phyloP scores from a whole-genome alignment of 2,797 vertebrate species.

The Urophycis tenuis region DNA sequence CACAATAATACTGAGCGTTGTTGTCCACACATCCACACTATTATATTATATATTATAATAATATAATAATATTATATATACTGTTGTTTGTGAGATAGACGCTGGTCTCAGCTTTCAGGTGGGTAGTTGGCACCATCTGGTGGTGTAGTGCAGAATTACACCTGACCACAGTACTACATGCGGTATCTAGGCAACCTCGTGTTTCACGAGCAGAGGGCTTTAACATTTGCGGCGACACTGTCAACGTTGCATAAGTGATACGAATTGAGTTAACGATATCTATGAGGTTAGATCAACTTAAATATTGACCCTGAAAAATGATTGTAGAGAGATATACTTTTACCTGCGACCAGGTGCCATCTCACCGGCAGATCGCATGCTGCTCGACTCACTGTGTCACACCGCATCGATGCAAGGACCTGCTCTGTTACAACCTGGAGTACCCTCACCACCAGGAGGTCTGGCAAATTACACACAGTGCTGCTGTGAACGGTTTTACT shows the following conservation, averaged over 20 bases:
- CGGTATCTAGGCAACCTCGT: neutral
- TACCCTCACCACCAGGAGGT: constrained; percentile 50
- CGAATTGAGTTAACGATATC: neutral
- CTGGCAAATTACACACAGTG: neutral
- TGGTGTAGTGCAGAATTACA: constrained; percentile 17
- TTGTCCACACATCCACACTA: too few species aligned
- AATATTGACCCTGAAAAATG: constrained; percentile 17
- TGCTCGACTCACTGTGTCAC: constrained; percentile 51
- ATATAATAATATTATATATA: too few species aligned
- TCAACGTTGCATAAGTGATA: neutral
- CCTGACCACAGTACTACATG: neutral
- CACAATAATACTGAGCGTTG: too few species aligned
- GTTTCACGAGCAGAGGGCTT: neutral
- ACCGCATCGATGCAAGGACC: constrained; percentile 51
- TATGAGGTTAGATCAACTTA: neutral
- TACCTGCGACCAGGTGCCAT: constrained; percentile 39
- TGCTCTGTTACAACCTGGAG: constrained; percentile 50
- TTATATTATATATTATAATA: too few species aligned
- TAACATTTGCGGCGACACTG: too few species aligned
- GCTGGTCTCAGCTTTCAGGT: neutral
- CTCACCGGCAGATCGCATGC: constrained; percentile 63
- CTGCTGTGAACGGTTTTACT: neutral
- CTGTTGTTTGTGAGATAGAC: too few species aligned
- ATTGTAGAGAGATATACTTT: constrained; percentile 54
- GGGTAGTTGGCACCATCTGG: constrained; percentile 31